Evolutionary conservation across 2,113 vertebrate genomes (phyloP).

Genomic region (Eublepharis macularius): DNA sequence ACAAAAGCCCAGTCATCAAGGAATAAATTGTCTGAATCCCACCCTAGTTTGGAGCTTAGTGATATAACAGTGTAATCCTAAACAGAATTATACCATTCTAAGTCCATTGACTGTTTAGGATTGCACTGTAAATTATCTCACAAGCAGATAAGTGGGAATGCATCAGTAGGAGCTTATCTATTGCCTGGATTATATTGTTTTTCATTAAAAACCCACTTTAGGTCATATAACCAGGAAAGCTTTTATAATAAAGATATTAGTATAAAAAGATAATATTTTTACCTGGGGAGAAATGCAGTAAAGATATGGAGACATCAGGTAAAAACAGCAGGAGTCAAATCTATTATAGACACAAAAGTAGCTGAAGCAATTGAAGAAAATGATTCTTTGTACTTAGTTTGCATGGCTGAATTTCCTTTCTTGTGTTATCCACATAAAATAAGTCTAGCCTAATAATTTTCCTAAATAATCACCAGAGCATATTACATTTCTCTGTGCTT

Average conservation of each 20-base stretch:
- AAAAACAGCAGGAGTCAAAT: constrained; percentile 56
- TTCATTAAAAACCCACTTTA: constrained; percentile 39
- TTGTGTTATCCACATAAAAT: constrained; percentile 21
- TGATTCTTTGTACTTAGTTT: constrained; percentile 40
- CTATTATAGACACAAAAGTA: constrained; percentile 49
- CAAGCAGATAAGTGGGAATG: not conserved
- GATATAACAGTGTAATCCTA: not conserved
- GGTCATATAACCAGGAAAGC: constrained; percentile 39
- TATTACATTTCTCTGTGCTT: constrained; percentile 23
- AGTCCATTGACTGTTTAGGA: no score
- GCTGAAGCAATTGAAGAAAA: constrained; percentile 51
- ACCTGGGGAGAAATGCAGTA: constrained; percentile 39
- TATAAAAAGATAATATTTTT: constrained; percentile 48
- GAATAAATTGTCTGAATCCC: not conserved
- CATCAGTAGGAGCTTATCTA: constrained; percentile 20
- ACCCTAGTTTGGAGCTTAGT: not conserved
- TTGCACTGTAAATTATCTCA: constrained; percentile 9
- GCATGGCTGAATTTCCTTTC: constrained; percentile 27
- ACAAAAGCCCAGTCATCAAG: not conserved
- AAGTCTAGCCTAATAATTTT: constrained; percentile 29
- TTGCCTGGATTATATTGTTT: constrained; percentile 44
- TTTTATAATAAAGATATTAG: constrained; percentile 52
- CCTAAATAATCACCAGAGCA: constrained; percentile 18
- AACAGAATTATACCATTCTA: no score
- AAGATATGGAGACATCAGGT: constrained; percentile 39